phyloP scores from a whole-genome alignment of 2,888 invertebrate species.

The Tricholauxania praeusta region DNA sequence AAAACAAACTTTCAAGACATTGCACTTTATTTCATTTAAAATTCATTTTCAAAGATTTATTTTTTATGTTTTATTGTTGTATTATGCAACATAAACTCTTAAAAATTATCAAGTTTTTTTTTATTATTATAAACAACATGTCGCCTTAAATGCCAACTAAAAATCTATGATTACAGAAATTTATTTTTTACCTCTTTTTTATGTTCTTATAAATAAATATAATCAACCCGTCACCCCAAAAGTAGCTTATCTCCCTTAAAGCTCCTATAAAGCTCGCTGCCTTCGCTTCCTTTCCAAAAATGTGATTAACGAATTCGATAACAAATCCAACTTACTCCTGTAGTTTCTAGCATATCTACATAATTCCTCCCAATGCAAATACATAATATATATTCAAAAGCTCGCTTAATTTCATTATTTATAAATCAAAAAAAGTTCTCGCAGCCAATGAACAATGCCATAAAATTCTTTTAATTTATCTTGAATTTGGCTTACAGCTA shows the following conservation, averaged over 20 bases:
- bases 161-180: background rate
- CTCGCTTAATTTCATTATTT: too few species aligned
- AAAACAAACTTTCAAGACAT: too few species aligned
- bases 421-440: conserved; percentile 8
- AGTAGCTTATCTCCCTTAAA: background rate
- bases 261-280: background rate
- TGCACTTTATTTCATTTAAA: too few species aligned
- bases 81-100: too few species aligned
- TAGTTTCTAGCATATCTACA: too few species aligned
- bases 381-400: too few species aligned
- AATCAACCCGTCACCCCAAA: conserved; percentile 18
- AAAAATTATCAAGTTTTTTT: too few species aligned
- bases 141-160: background rate
- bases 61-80: too few species aligned
- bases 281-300: background rate
- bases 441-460: conserved; percentile 34
- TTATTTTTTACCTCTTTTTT: too few species aligned
- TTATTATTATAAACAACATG: background rate
- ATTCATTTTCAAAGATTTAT: too few species aligned
- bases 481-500: conserved; percentile 4
- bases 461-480: conserved; percentile 22
- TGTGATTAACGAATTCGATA: conserved; percentile 30
- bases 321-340: conserved; percentile 7
- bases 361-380: too few species aligned
- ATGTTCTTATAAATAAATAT: conserved; percentile 2